Conservation (phyloP, 2,113 vertebrate genomes). For the Lepus timidus region DNA sequence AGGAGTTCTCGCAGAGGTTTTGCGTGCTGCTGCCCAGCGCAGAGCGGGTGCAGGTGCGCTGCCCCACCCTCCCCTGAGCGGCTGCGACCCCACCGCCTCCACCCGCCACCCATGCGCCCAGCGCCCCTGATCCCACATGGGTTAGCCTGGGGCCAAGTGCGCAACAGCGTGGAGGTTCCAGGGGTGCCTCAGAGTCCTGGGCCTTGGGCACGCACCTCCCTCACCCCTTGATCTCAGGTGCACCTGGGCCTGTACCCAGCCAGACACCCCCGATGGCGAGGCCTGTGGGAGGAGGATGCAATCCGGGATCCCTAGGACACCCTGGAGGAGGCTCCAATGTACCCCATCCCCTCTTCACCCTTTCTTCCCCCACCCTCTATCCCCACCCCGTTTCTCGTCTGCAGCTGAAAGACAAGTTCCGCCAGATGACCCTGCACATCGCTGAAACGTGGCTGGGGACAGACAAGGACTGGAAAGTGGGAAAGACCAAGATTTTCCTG, state of each 20-base stretch:
- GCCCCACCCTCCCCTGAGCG: fast-evolving
- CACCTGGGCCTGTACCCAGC: neutral
- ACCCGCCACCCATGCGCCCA: fast-evolving
- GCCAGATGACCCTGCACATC: constrained; percentile 90
- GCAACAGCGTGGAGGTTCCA: neutral
- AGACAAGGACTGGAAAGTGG: constrained; percentile 94
- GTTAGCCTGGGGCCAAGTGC: neutral
- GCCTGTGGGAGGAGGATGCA: neutral
- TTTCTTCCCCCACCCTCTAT: too few relatives aligned
- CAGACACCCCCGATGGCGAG: neutral
- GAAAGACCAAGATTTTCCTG: constrained; percentile 96
- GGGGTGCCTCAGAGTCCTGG: neutral
- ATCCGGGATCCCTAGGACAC: neutral
- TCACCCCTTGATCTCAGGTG: neutral
- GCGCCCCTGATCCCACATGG: too few relatives aligned
- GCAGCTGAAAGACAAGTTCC: constrained; percentile 87
- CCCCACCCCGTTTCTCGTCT: neutral
- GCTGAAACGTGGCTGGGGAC: constrained; percentile 87
- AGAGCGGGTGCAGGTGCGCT: constrained; percentile 75
- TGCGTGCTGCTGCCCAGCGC: constrained; percentile 87
- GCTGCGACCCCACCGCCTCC: fast-evolving
- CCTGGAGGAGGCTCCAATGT: neutral
- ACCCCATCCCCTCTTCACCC: neutral
- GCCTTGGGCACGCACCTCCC: neutral
- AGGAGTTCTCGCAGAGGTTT: constrained; percentile 94